These are phyloP conservation scores for Desmophyllum pertusum DNA, from an alignment of 92 coral and sea anemone genomes.

Conservation along the genomic window DNA sequence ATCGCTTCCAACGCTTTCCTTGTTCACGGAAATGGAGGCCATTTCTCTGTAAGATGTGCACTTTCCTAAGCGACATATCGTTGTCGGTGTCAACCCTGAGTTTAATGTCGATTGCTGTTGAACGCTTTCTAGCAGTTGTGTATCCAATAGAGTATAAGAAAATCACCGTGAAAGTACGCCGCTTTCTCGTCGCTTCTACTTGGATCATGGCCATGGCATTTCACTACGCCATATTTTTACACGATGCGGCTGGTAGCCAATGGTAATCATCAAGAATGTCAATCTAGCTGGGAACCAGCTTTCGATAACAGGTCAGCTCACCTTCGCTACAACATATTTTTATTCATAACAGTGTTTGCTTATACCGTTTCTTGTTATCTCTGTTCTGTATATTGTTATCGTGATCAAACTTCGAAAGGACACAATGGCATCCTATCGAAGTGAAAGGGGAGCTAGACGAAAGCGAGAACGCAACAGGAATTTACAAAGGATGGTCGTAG, in stretches of 20 bases:
- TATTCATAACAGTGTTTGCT: not conserved
- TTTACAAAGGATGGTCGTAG: not conserved
- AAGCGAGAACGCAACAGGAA: not conserved
- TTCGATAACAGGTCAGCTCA: not conserved
- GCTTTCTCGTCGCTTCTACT: not conserved
- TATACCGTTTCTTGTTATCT: not conserved
- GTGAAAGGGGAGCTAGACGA: not conserved
- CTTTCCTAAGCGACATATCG: not conserved
- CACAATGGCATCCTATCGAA: constrained; percentile 18
- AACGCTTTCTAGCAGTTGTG: not conserved
- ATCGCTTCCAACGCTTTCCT: not conserved
- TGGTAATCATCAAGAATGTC: not conserved
- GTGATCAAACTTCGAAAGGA: not conserved
- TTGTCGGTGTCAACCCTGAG: not conserved
- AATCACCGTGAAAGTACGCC: not conserved
- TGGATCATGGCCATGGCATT: not conserved
- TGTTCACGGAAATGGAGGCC: not conserved
- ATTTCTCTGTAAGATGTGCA: not conserved
- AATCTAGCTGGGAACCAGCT: not conserved
- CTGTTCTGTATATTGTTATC: constrained; percentile 1
- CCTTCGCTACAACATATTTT: not conserved
- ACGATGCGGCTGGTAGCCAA: constrained; percentile 1
- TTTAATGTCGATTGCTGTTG: not conserved
- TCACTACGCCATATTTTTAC: constrained; percentile 21
- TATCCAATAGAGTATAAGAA: not conserved